These are phyloP conservation scores for Hycleus phaleratus DNA, from an alignment of 1,140 invertebrate genomes.

Conservation along the genomic window DNA sequence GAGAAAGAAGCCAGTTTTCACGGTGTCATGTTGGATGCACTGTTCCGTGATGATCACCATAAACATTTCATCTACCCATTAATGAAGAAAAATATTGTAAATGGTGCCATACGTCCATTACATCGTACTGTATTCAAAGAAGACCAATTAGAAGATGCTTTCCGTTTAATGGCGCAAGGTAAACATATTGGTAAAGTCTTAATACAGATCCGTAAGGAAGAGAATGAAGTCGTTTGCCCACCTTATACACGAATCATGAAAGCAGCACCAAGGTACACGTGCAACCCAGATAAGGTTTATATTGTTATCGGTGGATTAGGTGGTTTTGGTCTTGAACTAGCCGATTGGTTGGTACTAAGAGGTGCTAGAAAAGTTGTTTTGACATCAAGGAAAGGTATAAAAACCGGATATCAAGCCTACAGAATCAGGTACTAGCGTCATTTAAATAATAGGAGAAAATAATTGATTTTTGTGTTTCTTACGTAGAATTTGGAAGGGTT, in stretches of 20 bases:
- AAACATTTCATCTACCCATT: constrained; percentile 42
- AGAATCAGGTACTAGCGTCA: constrained; percentile 45
- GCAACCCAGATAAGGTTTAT: constrained; percentile 46
- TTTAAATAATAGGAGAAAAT: background rate
- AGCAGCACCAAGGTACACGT: constrained; percentile 21
- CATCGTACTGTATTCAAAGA: constrained; percentile 59
- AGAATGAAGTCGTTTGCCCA: constrained; percentile 29
- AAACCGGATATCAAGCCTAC: constrained; percentile 70
- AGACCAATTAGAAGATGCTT: constrained; percentile 57
- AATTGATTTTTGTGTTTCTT: background rate
- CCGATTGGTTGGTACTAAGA: constrained; percentile 75
- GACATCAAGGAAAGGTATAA: constrained; percentile 69
- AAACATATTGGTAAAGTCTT: constrained; percentile 84
- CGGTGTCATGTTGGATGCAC: constrained; percentile 74
- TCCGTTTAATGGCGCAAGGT: constrained; percentile 70
- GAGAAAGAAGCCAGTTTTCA: constrained; percentile 78
- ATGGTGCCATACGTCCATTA: constrained; percentile 78
- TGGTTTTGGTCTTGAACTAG: constrained; percentile 86
- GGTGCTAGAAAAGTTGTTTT: constrained; percentile 73
- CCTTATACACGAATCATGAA: background rate
- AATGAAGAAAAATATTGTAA: constrained; percentile 74
- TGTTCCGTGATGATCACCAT: constrained; percentile 53
- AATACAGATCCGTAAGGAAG: constrained; percentile 57
- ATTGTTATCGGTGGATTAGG: constrained; percentile 70
- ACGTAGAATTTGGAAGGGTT: constrained; percentile 46